Evolutionary conservation across 2,113 vertebrate species (phyloP).

Genomic region (Antigone vipio): DNA sequence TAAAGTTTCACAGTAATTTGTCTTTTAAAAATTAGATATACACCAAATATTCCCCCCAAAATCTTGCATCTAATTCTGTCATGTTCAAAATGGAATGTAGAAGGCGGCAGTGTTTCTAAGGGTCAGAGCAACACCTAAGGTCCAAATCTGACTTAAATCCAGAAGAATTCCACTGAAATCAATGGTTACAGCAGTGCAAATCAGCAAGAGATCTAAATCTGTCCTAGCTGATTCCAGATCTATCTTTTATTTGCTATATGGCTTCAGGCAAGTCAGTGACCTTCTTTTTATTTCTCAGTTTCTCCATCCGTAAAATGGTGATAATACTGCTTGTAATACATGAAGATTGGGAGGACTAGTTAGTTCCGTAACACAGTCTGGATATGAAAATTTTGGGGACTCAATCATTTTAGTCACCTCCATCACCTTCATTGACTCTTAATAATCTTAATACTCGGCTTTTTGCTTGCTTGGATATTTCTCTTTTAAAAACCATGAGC

Average conservation of each 20-base stretch:
- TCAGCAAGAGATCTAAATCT: constrained; percentile 62
- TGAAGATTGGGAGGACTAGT: not conserved
- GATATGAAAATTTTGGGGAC: not conserved
- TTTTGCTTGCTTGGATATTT: not conserved
- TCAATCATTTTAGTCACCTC: not conserved
- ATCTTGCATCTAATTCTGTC: not conserved
- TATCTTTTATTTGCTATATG: constrained; percentile 66
- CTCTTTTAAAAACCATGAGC: not conserved
- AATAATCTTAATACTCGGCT: not conserved
- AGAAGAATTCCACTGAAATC: constrained; percentile 34
- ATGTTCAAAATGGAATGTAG: not conserved
- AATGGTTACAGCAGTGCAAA: constrained; percentile 7
- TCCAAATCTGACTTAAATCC: not conserved
- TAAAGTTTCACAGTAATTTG: not conserved
- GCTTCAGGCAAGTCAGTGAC: constrained; percentile 66
- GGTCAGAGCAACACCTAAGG: not conserved
- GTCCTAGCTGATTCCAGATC: constrained; percentile 68
- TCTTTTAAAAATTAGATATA: not conserved
- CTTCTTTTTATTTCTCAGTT: constrained; percentile 67
- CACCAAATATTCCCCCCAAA: not conserved
- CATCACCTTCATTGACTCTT: not conserved
- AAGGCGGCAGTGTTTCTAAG: not conserved
- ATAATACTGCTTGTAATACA: constrained; percentile 39
- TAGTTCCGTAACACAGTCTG: not conserved
- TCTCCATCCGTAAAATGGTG: constrained; percentile 59